Percentiles rank a stretch among this genome's conserved stretches.
Evolutionary conservation across 2,888 invertebrate species (phyloP).

Genomic region (Bruchidius siliquastri): DNA sequence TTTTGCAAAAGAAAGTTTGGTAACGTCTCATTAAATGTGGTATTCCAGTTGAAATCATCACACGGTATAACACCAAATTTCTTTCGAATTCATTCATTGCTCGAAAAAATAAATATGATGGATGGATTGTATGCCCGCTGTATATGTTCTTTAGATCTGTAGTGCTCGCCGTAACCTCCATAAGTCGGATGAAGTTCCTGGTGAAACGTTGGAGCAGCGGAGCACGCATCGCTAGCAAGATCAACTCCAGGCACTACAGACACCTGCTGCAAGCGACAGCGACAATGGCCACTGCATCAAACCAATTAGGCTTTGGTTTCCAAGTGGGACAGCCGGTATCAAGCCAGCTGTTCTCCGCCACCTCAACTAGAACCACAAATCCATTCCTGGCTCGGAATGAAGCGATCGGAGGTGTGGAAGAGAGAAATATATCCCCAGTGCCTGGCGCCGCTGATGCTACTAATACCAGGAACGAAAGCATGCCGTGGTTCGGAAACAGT

Average conservation of each 20-base stretch:
- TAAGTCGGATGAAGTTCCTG: conserved; percentile 63
- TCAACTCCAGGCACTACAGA: conserved; percentile 27
- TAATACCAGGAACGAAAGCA: conserved; percentile 10
- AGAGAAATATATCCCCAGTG: neutral
- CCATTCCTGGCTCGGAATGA: conserved; percentile 7
- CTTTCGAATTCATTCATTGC: too few species aligned
- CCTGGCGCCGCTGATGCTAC: neutral
- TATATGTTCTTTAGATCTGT: conserved; percentile 45
- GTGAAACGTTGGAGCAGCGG: conserved; percentile 61
- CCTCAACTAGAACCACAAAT: conserved; percentile 6
- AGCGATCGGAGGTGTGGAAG: conserved; percentile 1
- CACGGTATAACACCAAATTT: too few species aligned
- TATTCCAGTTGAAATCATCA: too few species aligned
- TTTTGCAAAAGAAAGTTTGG: too few species aligned
- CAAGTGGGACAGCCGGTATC: conserved; percentile 43
- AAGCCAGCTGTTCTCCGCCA: conserved; percentile 34
- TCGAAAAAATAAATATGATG: too few species aligned
- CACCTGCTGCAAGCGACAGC: neutral
- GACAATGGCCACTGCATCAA: conserved; percentile 1
- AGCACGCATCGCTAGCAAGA: conserved; percentile 52
- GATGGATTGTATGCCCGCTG: too few species aligned
- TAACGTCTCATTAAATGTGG: too few species aligned
- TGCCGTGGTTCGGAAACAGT: conserved; percentile 38
- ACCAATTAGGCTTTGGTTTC: conserved; percentile 28
- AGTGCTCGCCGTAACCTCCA: conserved; percentile 55